These are phyloP conservation scores for Isoperla grammatica DNA, from an alignment of 2,888 invertebrate genomes.

Conservation along the genomic window DNA sequence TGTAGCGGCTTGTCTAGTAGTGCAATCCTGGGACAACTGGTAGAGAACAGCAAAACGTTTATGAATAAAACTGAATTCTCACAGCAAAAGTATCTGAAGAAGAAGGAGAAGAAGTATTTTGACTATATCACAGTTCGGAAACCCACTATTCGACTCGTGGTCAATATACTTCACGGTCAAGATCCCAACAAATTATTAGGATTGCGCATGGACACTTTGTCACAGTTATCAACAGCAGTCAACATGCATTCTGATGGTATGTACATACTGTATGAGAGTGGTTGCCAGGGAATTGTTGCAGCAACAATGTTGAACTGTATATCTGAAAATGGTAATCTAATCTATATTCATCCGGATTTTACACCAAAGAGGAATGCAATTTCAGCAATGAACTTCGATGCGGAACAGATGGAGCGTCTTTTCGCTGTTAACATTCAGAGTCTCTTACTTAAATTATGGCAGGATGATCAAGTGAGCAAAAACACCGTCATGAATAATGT, in stretches of 20 bases:
- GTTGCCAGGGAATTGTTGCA: slow-evolving; percentile 76
- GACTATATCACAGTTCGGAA: slow-evolving; percentile 72
- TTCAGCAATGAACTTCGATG: slow-evolving; percentile 71
- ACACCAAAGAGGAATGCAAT: slow-evolving; percentile 73
- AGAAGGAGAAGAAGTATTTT: slow-evolving; percentile 92
- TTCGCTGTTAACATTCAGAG: slow-evolving; percentile 72
- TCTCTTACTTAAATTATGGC: slow-evolving; percentile 61
- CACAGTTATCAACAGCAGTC: slow-evolving; percentile 77
- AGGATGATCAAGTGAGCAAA: slow-evolving; percentile 44
- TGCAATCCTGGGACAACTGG: slow-evolving; percentile 78
- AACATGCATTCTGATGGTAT: slow-evolving; percentile 68
- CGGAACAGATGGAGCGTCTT: slow-evolving; percentile 63
- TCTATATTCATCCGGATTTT: slow-evolving; percentile 77
- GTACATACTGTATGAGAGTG: slow-evolving; percentile 82
- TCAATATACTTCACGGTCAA: slow-evolving; percentile 77
- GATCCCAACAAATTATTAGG: slow-evolving; percentile 70
- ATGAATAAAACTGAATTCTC: slow-evolving; percentile 84
- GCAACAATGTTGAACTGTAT: slow-evolving; percentile 78
- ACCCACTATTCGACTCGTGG: slow-evolving; percentile 75
- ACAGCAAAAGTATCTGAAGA: slow-evolving; percentile 90
- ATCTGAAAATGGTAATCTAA: slow-evolving; percentile 57
- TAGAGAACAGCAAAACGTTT: slow-evolving; percentile 89
- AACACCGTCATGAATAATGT: background rate
- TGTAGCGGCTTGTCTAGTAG: slow-evolving; percentile 70
- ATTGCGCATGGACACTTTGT: slow-evolving; percentile 79